Conservation (phyloP, 2,888 invertebrate species). For the Drosophila anomalata region DNA sequence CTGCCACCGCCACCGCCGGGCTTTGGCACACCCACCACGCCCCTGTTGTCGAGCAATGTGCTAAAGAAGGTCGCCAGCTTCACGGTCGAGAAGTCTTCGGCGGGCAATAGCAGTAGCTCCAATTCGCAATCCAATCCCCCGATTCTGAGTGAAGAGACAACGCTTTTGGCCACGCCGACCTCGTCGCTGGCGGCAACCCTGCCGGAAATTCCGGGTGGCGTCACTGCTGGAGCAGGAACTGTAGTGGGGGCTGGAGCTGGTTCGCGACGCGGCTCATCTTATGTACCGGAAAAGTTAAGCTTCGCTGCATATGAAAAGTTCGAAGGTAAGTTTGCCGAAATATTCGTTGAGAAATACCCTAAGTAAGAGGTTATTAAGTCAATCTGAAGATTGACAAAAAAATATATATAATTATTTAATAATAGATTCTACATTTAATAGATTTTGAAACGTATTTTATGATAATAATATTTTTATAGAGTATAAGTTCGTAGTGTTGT, state of each 20-base stretch:
- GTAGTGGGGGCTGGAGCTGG: slow-evolving; percentile 46
- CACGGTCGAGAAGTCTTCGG: slow-evolving; percentile 88
- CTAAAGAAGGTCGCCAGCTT: slow-evolving; percentile 93
- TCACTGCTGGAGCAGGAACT: slow-evolving; percentile 25
- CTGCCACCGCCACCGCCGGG: slow-evolving; percentile 63
- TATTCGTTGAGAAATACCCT: slow-evolving; percentile 32
- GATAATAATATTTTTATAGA: neutral
- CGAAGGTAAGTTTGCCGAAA: slow-evolving; percentile 88
- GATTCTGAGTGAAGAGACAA: slow-evolving; percentile 48
- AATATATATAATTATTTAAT: neutral
- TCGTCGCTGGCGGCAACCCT: slow-evolving; percentile 35
- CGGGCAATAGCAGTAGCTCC: slow-evolving; percentile 45
- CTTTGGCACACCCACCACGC: slow-evolving; percentile 70
- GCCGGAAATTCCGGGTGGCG: slow-evolving; percentile 41
- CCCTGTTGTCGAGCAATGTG: slow-evolving; percentile 87
- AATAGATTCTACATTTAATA: too few species aligned
- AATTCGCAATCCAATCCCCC: slow-evolving; percentile 19
- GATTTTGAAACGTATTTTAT: neutral
- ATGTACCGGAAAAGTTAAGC: slow-evolving; percentile 93
- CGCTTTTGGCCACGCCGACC: slow-evolving; percentile 49
- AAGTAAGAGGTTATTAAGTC: neutral
- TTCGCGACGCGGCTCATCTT: slow-evolving; percentile 88
- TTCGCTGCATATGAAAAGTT: slow-evolving; percentile 95
- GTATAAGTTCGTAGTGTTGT: neutral
- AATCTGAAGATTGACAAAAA: neutral